Base-by-base conservation (phyloP, 1,140 invertebrate species). In the Dreissena rostriformis region DNA sequence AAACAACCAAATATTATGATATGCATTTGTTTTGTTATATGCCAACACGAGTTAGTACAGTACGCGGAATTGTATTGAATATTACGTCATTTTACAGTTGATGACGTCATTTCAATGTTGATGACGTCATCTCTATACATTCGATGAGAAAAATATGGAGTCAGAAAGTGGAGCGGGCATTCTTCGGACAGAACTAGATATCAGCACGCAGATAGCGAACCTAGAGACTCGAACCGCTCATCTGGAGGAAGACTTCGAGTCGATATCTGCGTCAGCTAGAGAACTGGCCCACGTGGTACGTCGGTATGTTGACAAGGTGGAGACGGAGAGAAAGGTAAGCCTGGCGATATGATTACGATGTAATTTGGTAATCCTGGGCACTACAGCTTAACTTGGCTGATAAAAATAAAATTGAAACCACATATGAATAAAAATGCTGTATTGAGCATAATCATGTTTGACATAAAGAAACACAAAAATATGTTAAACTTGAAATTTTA, bases 251-350 rank as follows among this genome's bases (percentile, higher is more conserved):
- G 57, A 73, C 19, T 66, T 82, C 22, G 51, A 28, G 7, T 26
- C 53, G 11, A 82, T 82, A 6, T 29, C 24, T 15, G 12, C 1
- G n/a, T 28, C 79, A 12, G 70, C 79, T 7, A 72, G 68, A 52
- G 68, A 82, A 4, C 14, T 82, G 11, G 57, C 70, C 15, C 26
- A 72, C 55, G 19, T 71, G 2, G 29, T 82, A 12, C 55, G 63
- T 53, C 52, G 79, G 0, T 71, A 73, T 57, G 79, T 82, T 0
- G 67, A 73, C 51, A 72, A 73, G 29, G 67, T 72, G 12, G 79
- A 82, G 26, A 73, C 70, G 61, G 79, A 82, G 26, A 51, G 68
- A 61, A 72, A 51, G 79, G 79, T 82, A 63, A 55, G 19, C 19
- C 57, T n/a, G 2, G 57, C 12, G 11, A 5, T 19, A 63, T n/a